Evolutionary conservation across 1,140 invertebrate species (phyloP), one percentile per base, ranked within the genome.

Genomic region (Drosophila punjabiensis): DNA sequence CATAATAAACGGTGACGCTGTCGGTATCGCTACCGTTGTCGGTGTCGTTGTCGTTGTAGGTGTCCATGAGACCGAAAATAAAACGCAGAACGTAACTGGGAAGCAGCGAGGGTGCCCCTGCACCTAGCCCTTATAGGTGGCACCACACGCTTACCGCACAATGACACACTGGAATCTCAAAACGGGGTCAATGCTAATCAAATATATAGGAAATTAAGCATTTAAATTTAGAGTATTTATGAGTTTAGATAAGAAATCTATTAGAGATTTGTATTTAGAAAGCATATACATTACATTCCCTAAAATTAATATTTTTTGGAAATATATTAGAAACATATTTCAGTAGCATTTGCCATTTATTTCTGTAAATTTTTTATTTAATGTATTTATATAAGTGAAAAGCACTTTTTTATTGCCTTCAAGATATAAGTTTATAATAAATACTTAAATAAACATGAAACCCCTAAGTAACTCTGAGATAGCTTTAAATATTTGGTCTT

Each of bases 31-130:
- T 56, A 20, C 1, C 48, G 16, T 6, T 52, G 55, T 74, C 55
- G n/a, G 53, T 56, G 13, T 1, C 48, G 14, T 5, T 52, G 30
- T 56, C 37, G 45, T n/a, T n/a, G n/a, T n/a, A n/a, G n/a, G 6
- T 50, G 70, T 74, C 68, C 70, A 62, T 74, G 70, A 53, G 56
- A 45, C 68, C 55, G 45, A 74, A 62, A 74, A 74, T 74, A 74
- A 74, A 62, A 74, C 68, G 37, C 37, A 73, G 52, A 74, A 74
- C 70, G 68, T 73, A 74, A 74, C 70, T 53, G 20, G 68, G 55
- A 73, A 73, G 55, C n/a, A 43, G 53, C 13, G 7, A 24, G 18
- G 7, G 14, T 28, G 55, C 55, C 55, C 35, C 55, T 11, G 33
- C 35, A 24, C 37, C 5, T 13, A 37, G 24, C 24, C 35, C 47